These are phyloP conservation scores for Sturnus vulgaris DNA, from an alignment of 2,113 vertebrate species.

Conservation along the genomic window DNA sequence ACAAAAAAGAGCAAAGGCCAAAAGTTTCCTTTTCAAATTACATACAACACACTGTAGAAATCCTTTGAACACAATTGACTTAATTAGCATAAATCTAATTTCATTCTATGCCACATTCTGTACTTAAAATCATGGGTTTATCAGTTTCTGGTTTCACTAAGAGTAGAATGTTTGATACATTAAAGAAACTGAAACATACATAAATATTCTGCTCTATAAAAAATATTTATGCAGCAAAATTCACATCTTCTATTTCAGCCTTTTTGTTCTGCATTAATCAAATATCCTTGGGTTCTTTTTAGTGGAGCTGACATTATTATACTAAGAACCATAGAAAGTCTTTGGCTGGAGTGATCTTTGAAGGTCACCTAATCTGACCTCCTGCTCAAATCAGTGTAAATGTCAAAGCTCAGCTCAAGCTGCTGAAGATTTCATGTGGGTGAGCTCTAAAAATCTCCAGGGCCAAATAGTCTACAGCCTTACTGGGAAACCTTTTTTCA, in stretches of 20 bases:
- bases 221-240: not conserved
- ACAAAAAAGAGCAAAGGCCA: not conserved
- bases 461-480: not conserved
- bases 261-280: not conserved
- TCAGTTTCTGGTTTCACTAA: not conserved
- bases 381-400: not conserved
- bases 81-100: not conserved
- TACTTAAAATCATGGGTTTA: not conserved
- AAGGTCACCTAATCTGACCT: not conserved
- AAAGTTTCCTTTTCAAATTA: not conserved
- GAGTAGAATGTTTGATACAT: not conserved
- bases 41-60: not conserved
- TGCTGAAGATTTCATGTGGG: not conserved
- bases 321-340: not conserved
- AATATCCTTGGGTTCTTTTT: not conserved
- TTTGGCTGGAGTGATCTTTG: not conserved
- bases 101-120: not conserved
- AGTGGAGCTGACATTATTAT: not conserved
- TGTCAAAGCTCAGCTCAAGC: not conserved
- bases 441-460: not conserved
- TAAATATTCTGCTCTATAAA: not conserved
- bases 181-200: not conserved
- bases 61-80: not conserved
- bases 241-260: not conserved
- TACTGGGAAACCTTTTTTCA: not conserved